These are phyloP conservation scores for Dicrostonyx torquatus DNA, from an alignment of 2,797 vertebrate species.

Conservation along the genomic window DNA sequence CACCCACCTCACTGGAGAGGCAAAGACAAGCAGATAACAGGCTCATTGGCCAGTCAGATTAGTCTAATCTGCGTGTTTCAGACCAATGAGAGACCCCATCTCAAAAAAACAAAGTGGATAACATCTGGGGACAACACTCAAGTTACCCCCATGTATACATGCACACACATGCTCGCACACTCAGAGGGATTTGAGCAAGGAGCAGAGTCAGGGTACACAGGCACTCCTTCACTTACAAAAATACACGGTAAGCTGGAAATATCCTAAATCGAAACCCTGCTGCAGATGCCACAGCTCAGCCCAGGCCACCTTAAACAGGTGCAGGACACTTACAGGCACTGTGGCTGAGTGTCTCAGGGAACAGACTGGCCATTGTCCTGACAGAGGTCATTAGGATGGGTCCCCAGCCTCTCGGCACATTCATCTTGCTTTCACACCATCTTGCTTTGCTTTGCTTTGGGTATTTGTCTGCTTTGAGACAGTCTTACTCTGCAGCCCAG, in stretches of 20 bases:
- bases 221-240: background rate
- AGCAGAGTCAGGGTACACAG: background rate
- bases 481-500: background rate
- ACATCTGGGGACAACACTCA: background rate
- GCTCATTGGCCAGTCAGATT: background rate
- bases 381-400: background rate
- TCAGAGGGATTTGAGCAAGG: background rate
- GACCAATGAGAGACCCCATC: background rate
- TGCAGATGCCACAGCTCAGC: background rate
- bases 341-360: background rate
- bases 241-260: background rate
- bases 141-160: background rate
- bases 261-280: background rate
- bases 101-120: background rate
- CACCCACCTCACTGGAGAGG: background rate
- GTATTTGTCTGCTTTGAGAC: background rate
- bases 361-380: background rate
- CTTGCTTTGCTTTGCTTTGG: background rate
- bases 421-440: background rate
- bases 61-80: background rate
- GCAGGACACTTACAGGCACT: background rate
- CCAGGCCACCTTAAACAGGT: background rate
- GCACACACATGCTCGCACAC: background rate
- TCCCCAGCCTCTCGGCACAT: background rate
- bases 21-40: background rate